Conservation (phyloP, 92 coral and sea anemone genomes). For the Umimayanthus kanabou region DNA sequence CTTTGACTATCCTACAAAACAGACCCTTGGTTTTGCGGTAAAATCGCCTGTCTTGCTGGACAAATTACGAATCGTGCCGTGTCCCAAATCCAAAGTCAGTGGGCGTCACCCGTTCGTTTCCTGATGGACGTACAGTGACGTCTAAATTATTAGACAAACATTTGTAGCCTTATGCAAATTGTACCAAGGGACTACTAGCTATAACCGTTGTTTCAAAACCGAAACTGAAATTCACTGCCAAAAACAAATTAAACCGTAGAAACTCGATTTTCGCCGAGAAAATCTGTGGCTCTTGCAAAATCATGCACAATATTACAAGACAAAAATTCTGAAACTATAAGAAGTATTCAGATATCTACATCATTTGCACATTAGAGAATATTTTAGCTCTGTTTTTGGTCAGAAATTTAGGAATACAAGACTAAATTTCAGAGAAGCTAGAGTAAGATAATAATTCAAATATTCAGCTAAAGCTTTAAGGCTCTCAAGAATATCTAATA, state of each 20-base stretch:
- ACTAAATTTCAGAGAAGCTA: background rate
- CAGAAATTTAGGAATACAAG: background rate
- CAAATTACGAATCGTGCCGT: too few species aligned
- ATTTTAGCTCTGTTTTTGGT: background rate
- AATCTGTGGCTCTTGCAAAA: background rate
- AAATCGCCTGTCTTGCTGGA: too few species aligned
- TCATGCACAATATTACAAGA: background rate
- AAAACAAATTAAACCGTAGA: background rate
- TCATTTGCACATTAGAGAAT: background rate
- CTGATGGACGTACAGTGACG: background rate
- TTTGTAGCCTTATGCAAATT: background rate
- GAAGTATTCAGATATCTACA: background rate
- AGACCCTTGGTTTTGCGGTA: too few species aligned
- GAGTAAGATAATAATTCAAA: background rate
- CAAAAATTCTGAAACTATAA: background rate
- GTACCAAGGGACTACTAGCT: background rate
- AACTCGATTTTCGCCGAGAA: background rate
- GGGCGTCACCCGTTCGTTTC: background rate
- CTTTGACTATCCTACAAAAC: too few species aligned
- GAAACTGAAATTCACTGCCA: background rate
- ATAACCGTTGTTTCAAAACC: constrained; percentile 7
- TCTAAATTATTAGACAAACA: constrained; percentile 2
- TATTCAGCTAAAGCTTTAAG: background rate
- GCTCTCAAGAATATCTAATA: too few species aligned
- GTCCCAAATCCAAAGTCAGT: background rate